phyloP scores from a whole-genome alignment of 2,113 vertebrate genomes.

The Dasyprocta punctata region DNA sequence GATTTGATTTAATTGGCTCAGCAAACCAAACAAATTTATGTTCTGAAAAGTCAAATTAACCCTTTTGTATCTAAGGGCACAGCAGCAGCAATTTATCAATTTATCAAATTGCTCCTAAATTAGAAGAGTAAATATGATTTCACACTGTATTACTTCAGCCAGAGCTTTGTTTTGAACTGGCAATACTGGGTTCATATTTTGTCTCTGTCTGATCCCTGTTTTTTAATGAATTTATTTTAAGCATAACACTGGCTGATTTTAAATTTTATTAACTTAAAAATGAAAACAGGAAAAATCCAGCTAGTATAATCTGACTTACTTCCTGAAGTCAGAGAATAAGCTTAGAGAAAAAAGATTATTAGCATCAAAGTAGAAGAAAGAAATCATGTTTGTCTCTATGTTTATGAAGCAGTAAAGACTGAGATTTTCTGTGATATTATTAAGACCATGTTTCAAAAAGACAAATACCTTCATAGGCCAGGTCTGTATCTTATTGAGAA shows the following conservation, averaged over 20 bases:
- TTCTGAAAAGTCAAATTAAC: not conserved
- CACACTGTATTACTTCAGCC: not conserved
- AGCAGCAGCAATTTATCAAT: not conserved
- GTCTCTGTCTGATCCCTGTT: not conserved
- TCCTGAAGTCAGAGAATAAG: not conserved
- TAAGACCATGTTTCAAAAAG: not conserved
- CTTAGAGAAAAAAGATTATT: not conserved
- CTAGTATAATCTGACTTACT: not conserved
- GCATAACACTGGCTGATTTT: not conserved
- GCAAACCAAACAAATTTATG: not conserved
- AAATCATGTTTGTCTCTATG: not conserved
- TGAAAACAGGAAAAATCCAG: not conserved
- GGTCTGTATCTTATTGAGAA: not conserved
- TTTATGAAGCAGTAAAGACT: not conserved
- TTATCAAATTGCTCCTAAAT: not conserved
- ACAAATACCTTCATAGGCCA: not conserved
- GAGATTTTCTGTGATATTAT: not conserved
- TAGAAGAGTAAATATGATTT: constrained; percentile 32
- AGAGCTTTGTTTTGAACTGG: not conserved
- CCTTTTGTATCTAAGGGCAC: not conserved
- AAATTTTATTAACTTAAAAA: not conserved
- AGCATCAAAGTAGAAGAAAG: not conserved
- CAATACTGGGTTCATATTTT: not conserved
- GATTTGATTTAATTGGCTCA: not conserved
- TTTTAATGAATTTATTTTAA: constrained; percentile 14